Evolutionary conservation across 2,113 vertebrate genomes (phyloP).

Genomic region (Anthoscopus minutus): DNA sequence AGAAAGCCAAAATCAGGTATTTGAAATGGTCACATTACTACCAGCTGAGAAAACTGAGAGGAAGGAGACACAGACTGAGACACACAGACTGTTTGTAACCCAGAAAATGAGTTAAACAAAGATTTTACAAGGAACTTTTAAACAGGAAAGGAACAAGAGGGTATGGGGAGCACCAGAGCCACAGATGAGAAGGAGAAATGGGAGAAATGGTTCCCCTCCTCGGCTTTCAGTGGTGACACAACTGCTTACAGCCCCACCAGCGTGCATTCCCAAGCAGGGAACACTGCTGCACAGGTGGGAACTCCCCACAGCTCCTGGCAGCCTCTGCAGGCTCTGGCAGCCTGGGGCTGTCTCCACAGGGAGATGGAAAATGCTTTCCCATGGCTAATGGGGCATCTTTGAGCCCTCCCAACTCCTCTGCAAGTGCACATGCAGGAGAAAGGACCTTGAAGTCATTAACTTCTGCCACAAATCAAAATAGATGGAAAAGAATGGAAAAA

Average conservation of each 20-base stretch:
- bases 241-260: constrained; percentile 5
- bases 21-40: background rate
- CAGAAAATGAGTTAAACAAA: background rate
- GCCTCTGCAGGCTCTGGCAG: no score
- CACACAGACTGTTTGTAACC: background rate
- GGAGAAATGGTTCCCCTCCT: background rate
- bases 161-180: background rate
- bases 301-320: no score
- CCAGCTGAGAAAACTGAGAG: background rate
- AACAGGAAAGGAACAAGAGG: background rate
- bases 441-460: background rate
- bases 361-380: background rate
- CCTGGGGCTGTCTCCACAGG: background rate
- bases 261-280: background rate
- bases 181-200: background rate
- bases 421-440: background rate
- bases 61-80: background rate
- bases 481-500: background rate
- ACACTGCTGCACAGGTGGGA: background rate
- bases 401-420: background rate
- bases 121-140: background rate
- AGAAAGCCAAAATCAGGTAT: constrained; percentile 31
- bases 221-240: constrained; percentile 38
- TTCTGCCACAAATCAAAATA: background rate
- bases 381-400: background rate